Evolutionary conservation across 2,113 vertebrate genomes (phyloP), one percentile per base, ranked within the genome.

Genomic region (Apistogramma diplotaenia): DNA sequence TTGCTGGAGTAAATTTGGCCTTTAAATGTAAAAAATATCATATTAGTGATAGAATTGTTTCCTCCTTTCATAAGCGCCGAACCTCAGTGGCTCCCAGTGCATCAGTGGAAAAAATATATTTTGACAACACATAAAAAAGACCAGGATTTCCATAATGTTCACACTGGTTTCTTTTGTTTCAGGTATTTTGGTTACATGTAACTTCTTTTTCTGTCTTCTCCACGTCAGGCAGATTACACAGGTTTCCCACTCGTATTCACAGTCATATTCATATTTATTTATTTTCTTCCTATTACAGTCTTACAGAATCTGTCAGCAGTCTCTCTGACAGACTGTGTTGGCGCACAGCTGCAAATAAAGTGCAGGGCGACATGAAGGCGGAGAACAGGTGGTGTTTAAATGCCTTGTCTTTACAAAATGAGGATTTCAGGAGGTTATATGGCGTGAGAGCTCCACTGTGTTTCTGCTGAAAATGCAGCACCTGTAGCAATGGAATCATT

Each of bases 321-420:
- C 6, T 12, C 37, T 79, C 40, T 10, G 55, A 65, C 59, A 19
- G 13, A 37, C 35, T 12, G 11, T 19, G 15, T 27, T 61, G 59
- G 31, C 60, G 43, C 19, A 9, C 73, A 40, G 74, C 74, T 81
- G 81, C 81, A 77, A 81, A 51, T 70, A 70, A 70, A 70, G 61
- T 71, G 74, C 70, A 60, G 43, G 29, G 55, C 31, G 54, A 83
- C 61, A 10, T 43, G 61, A 76, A 54, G 51, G 43, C 58, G 62
- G 76, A 27, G 81, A 78, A 77, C 81, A 90, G 85, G 81, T 89
- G 80, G 79, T 0, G 8, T 76, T 82, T 86, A 77, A 85, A 87
- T 54, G 65, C 71, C 57, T 58, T 49, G 40, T 77, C 60, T 88
- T 85, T 65, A 46, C 58, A 85, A 77, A 83, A 81, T 25, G 59